phyloP scores from a whole-genome alignment of 1,140 invertebrate genomes.

The Battus philenor region DNA sequence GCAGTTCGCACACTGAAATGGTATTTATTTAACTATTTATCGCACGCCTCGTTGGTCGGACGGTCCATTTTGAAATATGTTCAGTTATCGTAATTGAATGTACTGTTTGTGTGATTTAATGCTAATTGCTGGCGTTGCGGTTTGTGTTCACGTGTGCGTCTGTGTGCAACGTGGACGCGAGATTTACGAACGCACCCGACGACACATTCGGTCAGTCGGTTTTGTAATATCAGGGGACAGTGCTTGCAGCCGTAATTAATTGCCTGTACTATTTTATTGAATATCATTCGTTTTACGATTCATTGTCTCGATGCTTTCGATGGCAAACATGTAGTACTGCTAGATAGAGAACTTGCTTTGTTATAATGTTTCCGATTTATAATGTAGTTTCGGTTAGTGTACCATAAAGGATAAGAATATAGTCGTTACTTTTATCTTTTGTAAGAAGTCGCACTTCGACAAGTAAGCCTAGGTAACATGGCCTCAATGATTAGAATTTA shows the following conservation, averaged over 20 bases:
- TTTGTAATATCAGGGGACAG: slow-evolving; percentile 1
- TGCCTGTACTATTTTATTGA: slow-evolving; percentile 6
- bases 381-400: no score
- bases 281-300: no score
- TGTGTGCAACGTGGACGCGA: background rate
- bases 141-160: slow-evolving; percentile 7
- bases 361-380: no score
- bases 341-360: no score
- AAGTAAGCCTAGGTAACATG: no score
- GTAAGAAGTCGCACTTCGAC: no score
- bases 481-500: no score
- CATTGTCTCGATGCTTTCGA: no score
- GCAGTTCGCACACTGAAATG: background rate
- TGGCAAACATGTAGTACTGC: no score
- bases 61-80: slow-evolving; percentile 1
- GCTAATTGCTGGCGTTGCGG: slow-evolving; percentile 12
- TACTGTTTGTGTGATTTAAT: slow-evolving; percentile 15
- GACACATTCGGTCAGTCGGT: slow-evolving; percentile 8
- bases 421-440: no score
- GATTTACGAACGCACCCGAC: slow-evolving; percentile 2
- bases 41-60: background rate
- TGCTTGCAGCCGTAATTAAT: slow-evolving; percentile 6
- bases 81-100: slow-evolving; percentile 8
- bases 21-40: background rate
- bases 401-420: no score